Evolutionary conservation across 1,140 invertebrate genomes (phyloP).

Genomic region (Caerostris extrusa): DNA sequence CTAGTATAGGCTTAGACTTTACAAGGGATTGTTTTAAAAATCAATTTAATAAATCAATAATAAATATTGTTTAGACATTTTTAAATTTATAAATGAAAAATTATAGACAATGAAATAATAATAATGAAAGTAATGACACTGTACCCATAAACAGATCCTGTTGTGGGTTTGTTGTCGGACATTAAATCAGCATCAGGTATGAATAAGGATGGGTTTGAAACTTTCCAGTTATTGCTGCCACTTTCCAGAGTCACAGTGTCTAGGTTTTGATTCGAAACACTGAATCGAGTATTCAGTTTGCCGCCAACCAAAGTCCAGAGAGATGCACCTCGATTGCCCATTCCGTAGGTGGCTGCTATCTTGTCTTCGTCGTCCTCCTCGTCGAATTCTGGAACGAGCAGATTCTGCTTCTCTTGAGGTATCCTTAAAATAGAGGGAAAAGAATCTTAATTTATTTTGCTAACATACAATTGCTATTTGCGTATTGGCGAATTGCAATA

Average conservation of each 20-base stretch:
- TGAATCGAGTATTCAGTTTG: conserved; percentile 61
- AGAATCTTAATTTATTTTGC: no score
- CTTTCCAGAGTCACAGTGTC: conserved; percentile 66
- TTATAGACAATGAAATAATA: neutral
- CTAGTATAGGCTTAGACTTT: no score
- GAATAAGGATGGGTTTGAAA: conserved; percentile 68
- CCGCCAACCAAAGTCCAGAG: conserved; percentile 77
- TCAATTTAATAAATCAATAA: neutral
- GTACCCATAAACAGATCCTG: conserved; percentile 43
- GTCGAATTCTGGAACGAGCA: conserved; percentile 85
- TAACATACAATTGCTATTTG: no score
- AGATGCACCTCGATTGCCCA: conserved; percentile 69
- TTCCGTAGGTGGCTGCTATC: conserved; percentile 53
- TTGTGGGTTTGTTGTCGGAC: neutral
- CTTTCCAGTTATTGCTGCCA: conserved; percentile 72
- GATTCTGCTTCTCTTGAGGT: conserved; percentile 85
- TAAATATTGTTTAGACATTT: neutral
- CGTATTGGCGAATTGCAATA: no score
- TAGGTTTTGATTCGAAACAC: conserved; percentile 64
- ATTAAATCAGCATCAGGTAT: neutral
- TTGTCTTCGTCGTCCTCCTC: conserved; percentile 84
- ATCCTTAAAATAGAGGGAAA: conserved; percentile 81
- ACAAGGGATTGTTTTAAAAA: no score
- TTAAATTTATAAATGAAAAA: neutral
- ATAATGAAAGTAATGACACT: neutral